Evolutionary conservation across 2,888 invertebrate species (phyloP).

Genomic region (Andrena camellia): DNA sequence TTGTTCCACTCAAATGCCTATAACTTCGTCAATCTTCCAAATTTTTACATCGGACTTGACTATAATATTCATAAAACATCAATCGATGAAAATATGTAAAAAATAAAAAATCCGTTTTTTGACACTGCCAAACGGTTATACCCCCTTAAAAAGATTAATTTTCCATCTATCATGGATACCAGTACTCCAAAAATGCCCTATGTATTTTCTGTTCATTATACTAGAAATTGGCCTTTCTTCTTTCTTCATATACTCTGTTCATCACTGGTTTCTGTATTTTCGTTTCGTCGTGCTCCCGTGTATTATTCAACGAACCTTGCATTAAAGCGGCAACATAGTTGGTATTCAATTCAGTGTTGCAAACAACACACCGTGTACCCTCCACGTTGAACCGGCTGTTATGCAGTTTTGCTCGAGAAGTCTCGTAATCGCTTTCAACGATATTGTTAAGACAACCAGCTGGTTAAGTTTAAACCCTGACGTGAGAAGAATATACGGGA

Average conservation of each 20-base stretch:
- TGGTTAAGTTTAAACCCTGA: not conserved
- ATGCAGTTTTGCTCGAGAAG: slow-evolving; percentile 34
- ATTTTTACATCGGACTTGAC: no score
- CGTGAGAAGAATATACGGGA: not conserved
- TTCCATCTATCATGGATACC: no score
- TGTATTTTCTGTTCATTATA: not conserved
- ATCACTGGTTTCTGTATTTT: slow-evolving; percentile 1
- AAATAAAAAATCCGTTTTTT: no score
- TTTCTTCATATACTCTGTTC: not conserved
- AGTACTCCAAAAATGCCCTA: not conserved
- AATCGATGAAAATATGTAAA: no score
- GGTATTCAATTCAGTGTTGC: slow-evolving; percentile 30
- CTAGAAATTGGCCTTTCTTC: not conserved
- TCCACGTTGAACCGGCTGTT: slow-evolving; percentile 23
- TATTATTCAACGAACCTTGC: slow-evolving; percentile 38
- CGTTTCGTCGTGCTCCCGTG: slow-evolving; percentile 1
- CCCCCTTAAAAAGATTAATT: no score
- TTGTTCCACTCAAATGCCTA: no score
- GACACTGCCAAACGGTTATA: no score
- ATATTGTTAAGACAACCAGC: not conserved
- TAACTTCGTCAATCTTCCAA: no score
- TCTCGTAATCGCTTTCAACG: slow-evolving; percentile 14
- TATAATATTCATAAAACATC: no score
- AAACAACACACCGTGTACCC: slow-evolving; percentile 39
- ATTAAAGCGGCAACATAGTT: slow-evolving; percentile 27